Evolutionary conservation across 2,888 invertebrate species (phyloP).

Genomic region (Sphaerophoria taeniata): DNA sequence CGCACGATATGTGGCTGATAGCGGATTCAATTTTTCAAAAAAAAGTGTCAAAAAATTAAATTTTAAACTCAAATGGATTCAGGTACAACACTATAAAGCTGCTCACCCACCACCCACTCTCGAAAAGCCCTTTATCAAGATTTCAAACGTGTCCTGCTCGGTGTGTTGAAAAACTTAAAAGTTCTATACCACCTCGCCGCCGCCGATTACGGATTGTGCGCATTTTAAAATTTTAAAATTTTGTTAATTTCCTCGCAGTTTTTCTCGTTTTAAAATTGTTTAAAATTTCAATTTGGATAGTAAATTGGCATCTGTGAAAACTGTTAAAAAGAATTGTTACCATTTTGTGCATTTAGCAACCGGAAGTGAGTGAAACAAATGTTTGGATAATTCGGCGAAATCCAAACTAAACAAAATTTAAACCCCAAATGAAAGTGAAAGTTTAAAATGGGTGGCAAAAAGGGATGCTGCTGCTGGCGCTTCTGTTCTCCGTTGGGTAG

Average conservation of each 20-base stretch:
- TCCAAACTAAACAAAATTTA: background rate
- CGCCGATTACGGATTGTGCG: slow-evolving; percentile 65
- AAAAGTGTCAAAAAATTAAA: slow-evolving; percentile 47
- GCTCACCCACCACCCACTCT: background rate
- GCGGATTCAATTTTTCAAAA: slow-evolving; percentile 59
- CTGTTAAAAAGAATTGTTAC: slow-evolving; percentile 9
- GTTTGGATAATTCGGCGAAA: slow-evolving; percentile 11
- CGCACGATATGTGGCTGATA: slow-evolving; percentile 50
- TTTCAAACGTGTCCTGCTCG: slow-evolving; percentile 30
- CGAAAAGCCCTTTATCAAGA: slow-evolving; percentile 30
- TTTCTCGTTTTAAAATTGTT: slow-evolving; percentile 10
- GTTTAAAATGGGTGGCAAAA: slow-evolving; percentile 15
- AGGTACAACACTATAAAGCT: background rate
- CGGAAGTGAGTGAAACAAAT: slow-evolving; percentile 21
- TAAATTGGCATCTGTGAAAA: background rate
- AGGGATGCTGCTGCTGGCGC: background rate
- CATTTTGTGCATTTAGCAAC: background rate
- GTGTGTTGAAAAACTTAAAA: slow-evolving; percentile 34
- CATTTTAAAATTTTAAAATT: slow-evolving; percentile 69
- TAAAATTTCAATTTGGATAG: background rate
- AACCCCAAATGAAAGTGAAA: slow-evolving; percentile 37
- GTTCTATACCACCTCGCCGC: slow-evolving; percentile 3
- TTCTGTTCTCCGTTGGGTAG: slow-evolving; percentile 8
- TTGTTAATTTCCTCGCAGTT: slow-evolving; percentile 26
- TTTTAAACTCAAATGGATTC: slow-evolving; percentile 45